These are phyloP conservation scores for Phortica okadai DNA, from an alignment of 2,888 invertebrate genomes.

Conservation along the genomic window DNA sequence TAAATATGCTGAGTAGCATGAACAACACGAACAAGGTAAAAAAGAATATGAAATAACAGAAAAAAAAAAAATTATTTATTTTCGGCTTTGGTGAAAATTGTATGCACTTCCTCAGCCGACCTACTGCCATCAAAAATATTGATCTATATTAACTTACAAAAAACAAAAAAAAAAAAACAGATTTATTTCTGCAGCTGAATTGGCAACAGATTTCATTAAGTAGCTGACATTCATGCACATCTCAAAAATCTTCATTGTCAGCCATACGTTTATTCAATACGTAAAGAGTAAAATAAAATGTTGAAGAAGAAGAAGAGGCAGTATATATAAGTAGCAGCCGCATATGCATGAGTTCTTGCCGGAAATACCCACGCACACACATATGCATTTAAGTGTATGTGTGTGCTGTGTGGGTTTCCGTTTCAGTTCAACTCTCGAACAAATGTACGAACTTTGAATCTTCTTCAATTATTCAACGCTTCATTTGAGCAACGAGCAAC, in stretches of 20 bases:
- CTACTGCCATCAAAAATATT: neutral
- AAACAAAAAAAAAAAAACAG: neutral
- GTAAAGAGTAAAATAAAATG: slow-evolving; percentile 7
- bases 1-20: slow-evolving; percentile 61
- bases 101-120: too few species aligned
- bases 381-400: neutral
- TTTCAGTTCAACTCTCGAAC: neutral
- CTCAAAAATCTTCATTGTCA: slow-evolving; percentile 31
- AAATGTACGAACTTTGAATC: slow-evolving; percentile 36
- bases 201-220: too few species aligned
- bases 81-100: neutral
- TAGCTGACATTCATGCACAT: neutral
- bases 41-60: slow-evolving; percentile 11
- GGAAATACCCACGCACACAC: slow-evolving; percentile 49
- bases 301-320: slow-evolving; percentile 36
- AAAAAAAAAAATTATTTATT: neutral
- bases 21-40: slow-evolving; percentile 1
- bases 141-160: neutral
- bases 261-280: too few species aligned
- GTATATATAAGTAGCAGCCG: neutral
- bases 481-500: slow-evolving; percentile 59
- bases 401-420: slow-evolving; percentile 34
- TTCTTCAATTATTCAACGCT: slow-evolving; percentile 72
- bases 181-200: too few species aligned
- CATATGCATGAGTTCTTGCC: neutral